Evolutionary conservation across 2,113 vertebrate genomes (phyloP), one percentile per base, ranked within the genome.

Genomic region (Struthidea cinerea): DNA sequence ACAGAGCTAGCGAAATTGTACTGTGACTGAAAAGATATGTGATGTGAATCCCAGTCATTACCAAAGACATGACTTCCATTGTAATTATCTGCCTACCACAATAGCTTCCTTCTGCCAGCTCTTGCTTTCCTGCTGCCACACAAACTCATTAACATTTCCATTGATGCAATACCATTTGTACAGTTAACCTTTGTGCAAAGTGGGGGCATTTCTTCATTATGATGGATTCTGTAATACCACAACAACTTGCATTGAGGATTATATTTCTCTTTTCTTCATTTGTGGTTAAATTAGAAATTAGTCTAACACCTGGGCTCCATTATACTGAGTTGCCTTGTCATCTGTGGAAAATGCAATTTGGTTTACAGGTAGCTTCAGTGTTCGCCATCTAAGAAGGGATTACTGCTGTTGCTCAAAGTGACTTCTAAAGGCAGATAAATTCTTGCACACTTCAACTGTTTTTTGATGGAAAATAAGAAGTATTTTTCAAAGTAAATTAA

Each of bases 221-320:
- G 97, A 97, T 96, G 79, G 96, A 97, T 96, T 96, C 94, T 92
- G 35, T 96, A 96, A 96, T 94, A 96, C 81, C 84, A 95, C 70
- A 95, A 82, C 89, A 97, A 96, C 89, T 96, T 97, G 88, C 89
- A 96, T 68, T 55, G 65, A 94, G 71, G 93, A 95, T 96, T 97
- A 96, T 96, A 95, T 97, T 96, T 97, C 88, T 97, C 65, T 96
- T 98, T 97, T 97, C 91, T 97, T 96, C 93, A 94, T 97, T 98
- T 97, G 91, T 95, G 75, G 68, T 75, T 97, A 97, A 96, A 97
- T 98, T 97, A 94, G 89, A 96, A 97, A 97, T 97, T 97, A 97
- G 93, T 96, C 84, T 90, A 97, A 96, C 96, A 98, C 94, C 97
- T 97, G 96, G 89, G 39, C 93, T 97, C 84, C 76, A 94, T 97